phyloP scores from a whole-genome alignment of 2,797 vertebrate genomes.

The Lacerta bilineata region DNA sequence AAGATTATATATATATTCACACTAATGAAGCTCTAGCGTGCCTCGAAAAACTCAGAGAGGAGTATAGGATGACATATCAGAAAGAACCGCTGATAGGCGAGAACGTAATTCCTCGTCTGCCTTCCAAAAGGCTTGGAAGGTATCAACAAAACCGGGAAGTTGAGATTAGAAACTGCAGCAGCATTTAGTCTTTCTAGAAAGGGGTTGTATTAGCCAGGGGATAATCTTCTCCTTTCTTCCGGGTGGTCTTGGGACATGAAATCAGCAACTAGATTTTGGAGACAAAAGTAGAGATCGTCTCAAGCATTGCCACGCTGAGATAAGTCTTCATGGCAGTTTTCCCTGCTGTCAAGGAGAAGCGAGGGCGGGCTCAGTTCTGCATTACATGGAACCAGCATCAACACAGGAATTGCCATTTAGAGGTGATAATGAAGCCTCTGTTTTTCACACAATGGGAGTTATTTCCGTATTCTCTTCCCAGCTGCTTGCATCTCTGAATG shows the following conservation, averaged over 20 bases:
- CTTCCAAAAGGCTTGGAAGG: constrained; percentile 45
- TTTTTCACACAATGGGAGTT: constrained; percentile 49
- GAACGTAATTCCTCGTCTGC: constrained; percentile 22
- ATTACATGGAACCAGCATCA: constrained; percentile 42
- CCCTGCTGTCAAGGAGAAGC: constrained; percentile 40
- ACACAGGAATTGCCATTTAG: constrained; percentile 54
- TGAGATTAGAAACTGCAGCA: constrained; percentile 29
- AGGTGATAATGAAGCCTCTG: constrained; percentile 48
- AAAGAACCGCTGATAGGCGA: constrained; percentile 50
- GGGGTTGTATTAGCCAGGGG: neutral
- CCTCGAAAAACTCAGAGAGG: constrained; percentile 52
- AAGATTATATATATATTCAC: constrained; percentile 59
- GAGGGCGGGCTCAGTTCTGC: constrained; percentile 51
- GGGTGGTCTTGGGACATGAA: constrained; percentile 25
- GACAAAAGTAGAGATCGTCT: constrained; percentile 14
- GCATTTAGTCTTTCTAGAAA: constrained; percentile 20
- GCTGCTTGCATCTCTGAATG: constrained; percentile 46
- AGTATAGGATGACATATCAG: constrained; percentile 41
- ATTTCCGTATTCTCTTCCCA: constrained; percentile 56
- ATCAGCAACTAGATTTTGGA: constrained; percentile 33
- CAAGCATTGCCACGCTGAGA: neutral
- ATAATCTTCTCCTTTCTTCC: constrained; percentile 30
- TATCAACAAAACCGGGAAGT: constrained; percentile 38
- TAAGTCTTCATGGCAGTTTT: constrained; percentile 42
- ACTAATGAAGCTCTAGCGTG: constrained; percentile 53